Percentiles rank a stretch among this genome's conserved stretches.
These are phyloP conservation scores for Loripinus fragilis DNA, from an alignment of 2,888 invertebrate genomes.

Conservation along the genomic window DNA sequence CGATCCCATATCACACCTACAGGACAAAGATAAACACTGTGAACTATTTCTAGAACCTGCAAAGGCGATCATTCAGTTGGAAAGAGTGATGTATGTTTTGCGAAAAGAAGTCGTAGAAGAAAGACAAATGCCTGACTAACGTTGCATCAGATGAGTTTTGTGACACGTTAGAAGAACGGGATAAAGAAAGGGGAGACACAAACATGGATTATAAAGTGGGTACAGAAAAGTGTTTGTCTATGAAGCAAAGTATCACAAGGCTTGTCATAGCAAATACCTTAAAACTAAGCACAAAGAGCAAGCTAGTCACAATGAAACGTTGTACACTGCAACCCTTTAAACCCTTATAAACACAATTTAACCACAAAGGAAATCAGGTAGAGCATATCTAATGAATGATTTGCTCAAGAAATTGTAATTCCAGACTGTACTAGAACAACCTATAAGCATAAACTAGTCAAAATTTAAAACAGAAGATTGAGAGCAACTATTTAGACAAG, in stretches of 20 bases:
- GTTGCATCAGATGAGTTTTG: constrained; percentile 1
- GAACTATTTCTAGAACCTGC: not conserved
- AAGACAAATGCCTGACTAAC: constrained; percentile 17
- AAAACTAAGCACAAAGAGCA: not conserved
- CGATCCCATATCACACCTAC: not conserved
- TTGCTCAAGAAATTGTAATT: constrained; percentile 12
- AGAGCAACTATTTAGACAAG: not conserved
- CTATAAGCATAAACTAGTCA: not conserved
- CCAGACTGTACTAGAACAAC: not conserved
- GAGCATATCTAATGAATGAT: constrained; percentile 3
- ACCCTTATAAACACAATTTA: not conserved
- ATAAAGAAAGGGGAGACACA: not conserved
- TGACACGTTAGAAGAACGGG: constrained; percentile 14
- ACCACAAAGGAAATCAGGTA: not conserved
- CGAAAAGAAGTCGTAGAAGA: constrained; percentile 18
- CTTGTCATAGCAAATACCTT: constrained; percentile 12
- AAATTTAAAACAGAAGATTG: constrained; percentile 12
- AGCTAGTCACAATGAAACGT: not conserved
- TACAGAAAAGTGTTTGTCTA: not conserved
- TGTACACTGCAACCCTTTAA: not conserved
- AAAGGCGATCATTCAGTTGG: constrained; percentile 1
- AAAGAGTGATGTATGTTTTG: constrained; percentile 14
- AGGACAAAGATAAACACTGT: not conserved
- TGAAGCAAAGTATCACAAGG: constrained; percentile 18
- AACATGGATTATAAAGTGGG: no score